These are phyloP conservation scores for Macrotis lagotis DNA, from an alignment of 2,113 vertebrate genomes.

Conservation along the genomic window DNA sequence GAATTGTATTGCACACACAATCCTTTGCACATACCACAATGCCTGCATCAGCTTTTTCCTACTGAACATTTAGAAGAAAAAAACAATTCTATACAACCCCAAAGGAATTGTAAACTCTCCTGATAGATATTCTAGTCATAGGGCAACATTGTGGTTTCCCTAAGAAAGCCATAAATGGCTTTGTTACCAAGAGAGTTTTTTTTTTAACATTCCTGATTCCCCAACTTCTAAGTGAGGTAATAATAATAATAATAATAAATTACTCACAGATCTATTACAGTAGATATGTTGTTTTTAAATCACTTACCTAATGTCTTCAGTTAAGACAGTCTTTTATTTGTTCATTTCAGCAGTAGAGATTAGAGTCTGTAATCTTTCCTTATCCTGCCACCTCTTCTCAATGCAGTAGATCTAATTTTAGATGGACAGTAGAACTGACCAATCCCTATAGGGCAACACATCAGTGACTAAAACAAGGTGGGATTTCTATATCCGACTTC, in stretches of 20 bases:
- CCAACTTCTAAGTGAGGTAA: neutral
- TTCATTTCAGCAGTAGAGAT: neutral
- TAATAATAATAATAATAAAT: neutral
- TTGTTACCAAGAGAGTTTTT: neutral
- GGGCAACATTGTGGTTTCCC: neutral
- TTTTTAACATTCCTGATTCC: neutral
- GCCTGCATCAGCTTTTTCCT: neutral
- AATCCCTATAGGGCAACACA: neutral
- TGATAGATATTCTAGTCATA: neutral
- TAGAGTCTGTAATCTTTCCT: neutral
- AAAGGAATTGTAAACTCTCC: neutral
- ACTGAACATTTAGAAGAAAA: neutral
- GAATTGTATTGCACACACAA: neutral
- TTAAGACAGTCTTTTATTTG: neutral
- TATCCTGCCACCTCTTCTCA: neutral
- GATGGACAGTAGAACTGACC: neutral
- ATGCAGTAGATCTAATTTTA: neutral
- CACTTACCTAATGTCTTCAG: conserved; percentile 34
- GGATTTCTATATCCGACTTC: conserved; percentile 7
- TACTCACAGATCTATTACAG: neutral
- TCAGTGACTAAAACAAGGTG: neutral
- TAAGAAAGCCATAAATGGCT: neutral
- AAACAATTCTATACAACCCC: neutral
- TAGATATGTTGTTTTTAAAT: accelerated
- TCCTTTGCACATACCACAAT: neutral